Base-by-base conservation (phyloP, 2,797 vertebrate genomes). In the Oceanodroma leucorhoa region DNA sequence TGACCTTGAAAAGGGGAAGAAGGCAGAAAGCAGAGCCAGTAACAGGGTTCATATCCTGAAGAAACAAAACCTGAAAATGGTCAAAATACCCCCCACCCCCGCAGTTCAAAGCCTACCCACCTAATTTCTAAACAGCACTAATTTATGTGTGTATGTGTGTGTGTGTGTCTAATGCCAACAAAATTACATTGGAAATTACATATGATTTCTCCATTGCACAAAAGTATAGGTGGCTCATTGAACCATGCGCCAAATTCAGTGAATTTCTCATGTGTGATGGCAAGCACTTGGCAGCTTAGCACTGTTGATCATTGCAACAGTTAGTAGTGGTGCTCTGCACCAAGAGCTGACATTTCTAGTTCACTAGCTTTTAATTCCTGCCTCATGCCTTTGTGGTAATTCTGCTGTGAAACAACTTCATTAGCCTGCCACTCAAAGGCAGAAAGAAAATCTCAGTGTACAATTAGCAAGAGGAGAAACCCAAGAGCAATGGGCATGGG, bases 1-100 rank as follows among this genome's bases (percentile, higher is more conserved):
- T 87, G 91, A 78, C 83, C 70, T 41, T 82, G 58, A 76, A 90
- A 91, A 90, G 36, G 14, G 61, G 80, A 93, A 95, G 61, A 61
- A 83, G 41, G 41, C 64, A 94, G 64, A 88, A 93, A 87, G 53
- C 22, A 85, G 82, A 88, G 40, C 22, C 53, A 86, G 32, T 34
- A 76, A 90, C 29, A 55, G 48, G 50, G 23, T 24, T 53, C 24
- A 36, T 34, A 83, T 53, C 57, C 87, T 87, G 64, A 43, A 80
- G 57, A 94, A 94, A 71, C 15, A 72, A 89, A 76, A 46, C 9
- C 45, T 41, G 23, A 83, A 95, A 88, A 93, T 24, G 43, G 43
- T 18, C 7, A 1, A 91, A 34, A 75, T 60, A 34, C 2, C 9
- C 11, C 12, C 43, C 16, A 26, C 10, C 11, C 40, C 27, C 87